phyloP scores from a whole-genome alignment of 2,888 invertebrate species.

The Cerceris rybyensis region DNA sequence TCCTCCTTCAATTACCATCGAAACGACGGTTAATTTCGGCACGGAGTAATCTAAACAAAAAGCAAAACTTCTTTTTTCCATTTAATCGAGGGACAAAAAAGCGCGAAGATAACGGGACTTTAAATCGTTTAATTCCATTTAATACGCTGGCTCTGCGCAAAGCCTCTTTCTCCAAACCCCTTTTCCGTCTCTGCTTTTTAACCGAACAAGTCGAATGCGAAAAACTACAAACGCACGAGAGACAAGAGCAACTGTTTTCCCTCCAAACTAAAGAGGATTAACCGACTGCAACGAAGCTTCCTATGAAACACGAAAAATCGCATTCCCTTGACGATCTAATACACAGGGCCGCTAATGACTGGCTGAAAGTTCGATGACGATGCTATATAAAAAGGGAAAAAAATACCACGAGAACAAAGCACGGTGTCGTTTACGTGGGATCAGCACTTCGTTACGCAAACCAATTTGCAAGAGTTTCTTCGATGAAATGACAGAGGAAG shows the following conservation, averaged over 20 bases:
- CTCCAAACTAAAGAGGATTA: slow-evolving; percentile 40
- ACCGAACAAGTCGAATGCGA: no score
- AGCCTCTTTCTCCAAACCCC: no score
- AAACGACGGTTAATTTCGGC: slow-evolving; percentile 11
- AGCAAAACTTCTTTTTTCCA: not conserved
- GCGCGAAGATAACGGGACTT: not conserved
- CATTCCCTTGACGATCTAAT: slow-evolving; percentile 27
- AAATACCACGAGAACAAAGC: slow-evolving; percentile 25
- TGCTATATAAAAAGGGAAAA: slow-evolving; percentile 7
- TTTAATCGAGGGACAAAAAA: no score
- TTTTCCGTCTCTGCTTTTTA: no score
- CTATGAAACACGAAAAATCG: not conserved
- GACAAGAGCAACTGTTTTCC: not conserved
- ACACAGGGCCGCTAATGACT: slow-evolving; percentile 43
- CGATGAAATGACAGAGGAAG: slow-evolving; percentile 19
- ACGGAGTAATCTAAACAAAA: not conserved
- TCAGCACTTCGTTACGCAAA: slow-evolving; percentile 26
- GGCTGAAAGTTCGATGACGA: slow-evolving; percentile 38
- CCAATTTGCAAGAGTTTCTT: slow-evolving; percentile 51
- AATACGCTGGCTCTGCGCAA: slow-evolving; percentile 13
- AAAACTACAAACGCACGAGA: no score
- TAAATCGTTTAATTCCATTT: slow-evolving; percentile 11
- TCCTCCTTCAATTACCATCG: slow-evolving; percentile 27
- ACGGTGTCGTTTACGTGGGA: slow-evolving; percentile 38
- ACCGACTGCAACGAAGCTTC: slow-evolving; percentile 9